Evolutionary conservation across 2,888 invertebrate genomes (phyloP), one percentile per base, ranked within the genome.

Genomic region (Macaria liturata): DNA sequence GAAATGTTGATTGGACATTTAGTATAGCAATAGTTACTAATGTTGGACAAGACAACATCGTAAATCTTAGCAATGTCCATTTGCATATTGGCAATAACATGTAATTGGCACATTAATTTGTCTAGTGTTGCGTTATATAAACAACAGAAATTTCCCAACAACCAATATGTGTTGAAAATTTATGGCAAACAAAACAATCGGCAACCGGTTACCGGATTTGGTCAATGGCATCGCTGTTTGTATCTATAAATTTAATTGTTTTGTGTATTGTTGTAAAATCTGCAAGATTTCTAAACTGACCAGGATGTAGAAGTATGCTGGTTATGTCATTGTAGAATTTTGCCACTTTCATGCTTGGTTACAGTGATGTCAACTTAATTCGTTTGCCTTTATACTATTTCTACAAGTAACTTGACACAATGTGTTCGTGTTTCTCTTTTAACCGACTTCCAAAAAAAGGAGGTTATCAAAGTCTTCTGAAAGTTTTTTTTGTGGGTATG

Each of bases 261-360:
- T 51, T 50, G 6, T 31, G 44, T 9, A 55, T 52, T 59, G 51
- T 48, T 54, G 49, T 58, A 47, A 56, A 42, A 49, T 54, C 39
- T 20, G 46, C 39, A 30, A 34, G 50, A 59, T 59, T 59, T 59
- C 58, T 54, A 58, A 54, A 46, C 46, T 49, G 9, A 46, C 58
- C 43, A 49, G 49, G 46, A 54, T 49, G 58, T 34, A n/a, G 49
- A 39, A 32, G 32, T 49, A 37, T 39, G 46, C 31, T 51, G 45
- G 40, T 53, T 52, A 52, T 48, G n/a, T 52, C 32, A 52, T 9
- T 40, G 40, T 40, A 49, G 9, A 53, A 49, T 49, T 30, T 50
- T 6, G 42, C 43, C 32, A 43, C 32, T 51, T 51, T 51, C n/a
- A 7, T 39, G 5, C 39, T 39, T 7, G 34, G 34, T 7, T 37